Evolutionary conservation across 2,888 invertebrate species (phyloP), one percentile per base, ranked within the genome.

Genomic region (Lasioglossum morio): DNA sequence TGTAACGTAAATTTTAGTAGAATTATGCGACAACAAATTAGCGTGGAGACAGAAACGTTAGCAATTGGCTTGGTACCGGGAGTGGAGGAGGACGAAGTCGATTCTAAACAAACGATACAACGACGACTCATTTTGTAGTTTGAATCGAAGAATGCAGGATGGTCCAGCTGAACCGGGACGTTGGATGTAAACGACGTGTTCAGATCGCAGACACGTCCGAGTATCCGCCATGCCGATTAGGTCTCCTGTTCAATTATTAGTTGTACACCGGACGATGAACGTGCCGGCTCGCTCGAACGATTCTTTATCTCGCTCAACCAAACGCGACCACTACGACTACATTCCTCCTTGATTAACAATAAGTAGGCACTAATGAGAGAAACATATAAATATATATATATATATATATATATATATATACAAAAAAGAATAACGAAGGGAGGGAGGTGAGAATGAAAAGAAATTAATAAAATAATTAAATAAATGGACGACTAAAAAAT

Each of bases 331-430:
- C 88, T 92, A 94, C 90, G 90, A 94, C 92, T 93, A 94, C 94
- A 94, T 94, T 94, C 94, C 94, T 94, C 93, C 92, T 92, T 92
- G 90, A 93, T 88, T 94, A 93, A 93, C 92, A 91, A 93, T 94
- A 94, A 94, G 93, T 94, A 94, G 93, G 91, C 92, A 93, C 92
- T 94, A 94, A 94, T 92, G 91, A 92, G 89, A 92, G 90, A 91
- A 89, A 91, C 89, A 91, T 88, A 82, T 81, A 88, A 73, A 60
- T 72, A 79, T 63, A 69, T 82, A 88, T 77, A 74, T 77, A 84
- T 72, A 88, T 70, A 86, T 84, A 82, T 72, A 57, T 34, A 53
- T 19, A 66, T 34, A 34, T 34, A 37, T 37, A 37, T 37, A 37
- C 82, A 81, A 81, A 84, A 79, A 82, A 63, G 30, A 16, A 16